Conservation (phyloP, 2,113 vertebrate genomes). For the Eretmochelys imbricata region DNA sequence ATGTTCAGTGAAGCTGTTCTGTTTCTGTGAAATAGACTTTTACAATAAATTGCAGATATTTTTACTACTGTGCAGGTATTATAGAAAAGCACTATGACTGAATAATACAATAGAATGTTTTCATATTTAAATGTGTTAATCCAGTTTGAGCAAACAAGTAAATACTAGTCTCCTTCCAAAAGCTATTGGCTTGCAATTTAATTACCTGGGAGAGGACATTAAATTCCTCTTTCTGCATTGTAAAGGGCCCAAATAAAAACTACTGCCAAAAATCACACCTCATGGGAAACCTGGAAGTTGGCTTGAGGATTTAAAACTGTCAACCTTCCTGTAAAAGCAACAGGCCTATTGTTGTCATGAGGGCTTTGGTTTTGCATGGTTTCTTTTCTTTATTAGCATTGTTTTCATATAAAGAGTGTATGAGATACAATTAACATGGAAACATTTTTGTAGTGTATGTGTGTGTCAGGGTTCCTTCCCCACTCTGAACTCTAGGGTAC, state of each 20-base stretch:
- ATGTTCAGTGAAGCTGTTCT: neutral
- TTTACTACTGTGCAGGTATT: neutral
- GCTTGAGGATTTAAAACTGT: constrained; percentile 15
- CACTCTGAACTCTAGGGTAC: no score
- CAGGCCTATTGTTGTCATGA: constrained; percentile 22
- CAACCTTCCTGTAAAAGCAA: constrained; percentile 42
- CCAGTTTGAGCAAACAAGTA: neutral
- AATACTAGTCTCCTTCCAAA: neutral
- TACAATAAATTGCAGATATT: neutral
- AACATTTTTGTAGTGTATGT: constrained; percentile 14
- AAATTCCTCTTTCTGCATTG: neutral
- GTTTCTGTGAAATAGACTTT: constrained; percentile 27
- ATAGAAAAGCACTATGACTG: neutral
- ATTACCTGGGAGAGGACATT: neutral
- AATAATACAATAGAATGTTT: neutral
- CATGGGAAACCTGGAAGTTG: constrained; percentile 41
- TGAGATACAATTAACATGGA: neutral
- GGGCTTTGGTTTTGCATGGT: constrained; percentile 56
- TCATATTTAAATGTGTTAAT: neutral
- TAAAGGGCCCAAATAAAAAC: neutral
- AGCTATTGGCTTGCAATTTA: neutral
- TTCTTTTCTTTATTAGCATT: constrained; percentile 49
- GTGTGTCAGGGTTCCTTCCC: neutral
- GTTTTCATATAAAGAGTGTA: constrained; percentile 34
- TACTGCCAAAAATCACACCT: constrained; percentile 11